Evolutionary conservation across 2,113 vertebrate species (phyloP).

Genomic region (Gnathonemus longibarbis): DNA sequence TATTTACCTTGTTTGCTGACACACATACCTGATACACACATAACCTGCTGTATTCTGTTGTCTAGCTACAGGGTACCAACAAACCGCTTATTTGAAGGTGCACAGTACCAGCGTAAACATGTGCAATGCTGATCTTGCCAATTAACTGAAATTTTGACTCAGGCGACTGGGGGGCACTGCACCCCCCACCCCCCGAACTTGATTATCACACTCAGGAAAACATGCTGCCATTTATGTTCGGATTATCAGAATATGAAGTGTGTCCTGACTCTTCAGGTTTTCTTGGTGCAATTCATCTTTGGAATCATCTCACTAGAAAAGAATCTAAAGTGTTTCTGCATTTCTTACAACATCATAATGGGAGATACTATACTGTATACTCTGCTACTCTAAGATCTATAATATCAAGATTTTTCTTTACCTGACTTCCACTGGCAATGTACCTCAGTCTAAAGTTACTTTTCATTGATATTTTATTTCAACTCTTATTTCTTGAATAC

Average conservation of each 20-base stretch:
- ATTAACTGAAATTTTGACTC: not conserved
- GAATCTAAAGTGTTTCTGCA: not conserved
- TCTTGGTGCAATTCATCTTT: not conserved
- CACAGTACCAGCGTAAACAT: not conserved
- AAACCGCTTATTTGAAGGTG: not conserved
- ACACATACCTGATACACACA: not conserved
- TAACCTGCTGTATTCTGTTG: not conserved
- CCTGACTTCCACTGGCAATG: not conserved
- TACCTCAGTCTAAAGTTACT: not conserved
- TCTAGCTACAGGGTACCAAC: not conserved
- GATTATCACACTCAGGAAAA: not conserved
- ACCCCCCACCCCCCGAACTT: not conserved
- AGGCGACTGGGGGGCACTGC: not conserved
- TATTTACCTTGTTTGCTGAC: not conserved
- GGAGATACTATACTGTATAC: not conserved
- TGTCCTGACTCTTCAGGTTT: not conserved
- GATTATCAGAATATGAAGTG: not conserved
- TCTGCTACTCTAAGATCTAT: not conserved
- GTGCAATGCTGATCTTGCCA: not conserved
- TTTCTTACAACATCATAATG: not conserved
- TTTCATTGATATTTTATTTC: not conserved
- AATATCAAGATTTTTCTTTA: not conserved
- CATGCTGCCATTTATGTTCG: not conserved
- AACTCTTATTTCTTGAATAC: not conserved
- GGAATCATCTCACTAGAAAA: not conserved